Conservation (phyloP, 2,113 vertebrate species). For the Datnioides undecimradiatus region DNA sequence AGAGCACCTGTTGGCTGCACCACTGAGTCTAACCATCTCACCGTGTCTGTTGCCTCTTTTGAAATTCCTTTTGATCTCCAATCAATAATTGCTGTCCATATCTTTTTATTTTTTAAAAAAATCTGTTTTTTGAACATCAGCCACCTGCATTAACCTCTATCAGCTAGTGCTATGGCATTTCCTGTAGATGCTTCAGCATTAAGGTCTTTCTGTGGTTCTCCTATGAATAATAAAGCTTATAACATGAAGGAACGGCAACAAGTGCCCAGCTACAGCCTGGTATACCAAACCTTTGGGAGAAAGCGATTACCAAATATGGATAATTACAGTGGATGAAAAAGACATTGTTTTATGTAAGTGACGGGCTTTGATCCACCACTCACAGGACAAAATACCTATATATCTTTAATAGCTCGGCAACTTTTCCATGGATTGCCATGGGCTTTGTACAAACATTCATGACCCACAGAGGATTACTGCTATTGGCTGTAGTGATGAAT, state of each 20-base stretch:
- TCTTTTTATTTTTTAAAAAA: no score
- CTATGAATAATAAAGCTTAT: not conserved
- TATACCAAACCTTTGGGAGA: not conserved
- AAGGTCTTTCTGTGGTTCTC: not conserved
- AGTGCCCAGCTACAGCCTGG: not conserved
- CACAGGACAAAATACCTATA: no score
- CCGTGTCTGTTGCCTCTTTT: not conserved
- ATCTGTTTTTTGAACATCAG: not conserved
- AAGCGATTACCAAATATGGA: no score
- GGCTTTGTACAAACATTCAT: not conserved
- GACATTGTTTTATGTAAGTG: not conserved
- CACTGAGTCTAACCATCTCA: not conserved
- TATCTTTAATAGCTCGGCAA: not conserved
- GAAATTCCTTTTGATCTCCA: not conserved
- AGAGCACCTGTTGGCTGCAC: not conserved
- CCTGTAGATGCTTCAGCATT: not conserved
- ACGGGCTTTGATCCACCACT: not conserved
- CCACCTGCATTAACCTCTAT: not conserved
- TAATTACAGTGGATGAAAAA: not conserved
- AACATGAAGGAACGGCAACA: not conserved
- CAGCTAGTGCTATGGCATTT: not conserved
- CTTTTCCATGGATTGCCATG: not conserved
- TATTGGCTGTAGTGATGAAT: not conserved
- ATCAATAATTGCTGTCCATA: not conserved
- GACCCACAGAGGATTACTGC: not conserved